These are phyloP conservation scores for Arctopsyche grandis DNA, from an alignment of 1,140 invertebrate species.

Conservation along the genomic window DNA sequence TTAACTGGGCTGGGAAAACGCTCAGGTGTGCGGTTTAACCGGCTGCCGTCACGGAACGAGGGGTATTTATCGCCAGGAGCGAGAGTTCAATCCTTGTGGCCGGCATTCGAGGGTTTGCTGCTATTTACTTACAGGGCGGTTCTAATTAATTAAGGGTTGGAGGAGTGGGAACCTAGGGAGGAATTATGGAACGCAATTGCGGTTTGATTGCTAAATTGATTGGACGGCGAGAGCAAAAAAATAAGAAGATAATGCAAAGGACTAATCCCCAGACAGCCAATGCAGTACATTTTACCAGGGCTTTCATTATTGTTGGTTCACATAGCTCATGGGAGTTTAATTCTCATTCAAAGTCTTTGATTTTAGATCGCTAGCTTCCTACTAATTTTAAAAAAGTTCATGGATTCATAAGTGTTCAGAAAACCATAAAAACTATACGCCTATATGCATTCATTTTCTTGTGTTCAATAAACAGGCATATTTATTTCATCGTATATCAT, in stretches of 20 bases:
- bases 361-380: too few species aligned
- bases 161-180: not conserved
- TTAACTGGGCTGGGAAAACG: not conserved
- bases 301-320: too few species aligned
- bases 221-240: not conserved
- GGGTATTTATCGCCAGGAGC: not conserved
- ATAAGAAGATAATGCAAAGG: not conserved
- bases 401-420: too few species aligned
- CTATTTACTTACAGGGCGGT: not conserved
- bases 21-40: not conserved
- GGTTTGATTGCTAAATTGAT: not conserved
- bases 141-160: conserved; percentile 1
- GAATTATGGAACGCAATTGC: not conserved
- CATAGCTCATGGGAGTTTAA: too few species aligned
- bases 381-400: too few species aligned
- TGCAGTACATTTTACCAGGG: too few species aligned
- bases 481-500: too few species aligned
- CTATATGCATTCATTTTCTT: too few species aligned
- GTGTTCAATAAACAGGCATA: too few species aligned
- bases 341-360: too few species aligned
- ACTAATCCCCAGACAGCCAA: too few species aligned
- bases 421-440: too few species aligned
- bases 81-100: not conserved
- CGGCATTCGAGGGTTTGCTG: not conserved
- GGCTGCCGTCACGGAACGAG: not conserved